Evolutionary conservation across 2,888 invertebrate species (phyloP).

Genomic region (Phengaris alcon): DNA sequence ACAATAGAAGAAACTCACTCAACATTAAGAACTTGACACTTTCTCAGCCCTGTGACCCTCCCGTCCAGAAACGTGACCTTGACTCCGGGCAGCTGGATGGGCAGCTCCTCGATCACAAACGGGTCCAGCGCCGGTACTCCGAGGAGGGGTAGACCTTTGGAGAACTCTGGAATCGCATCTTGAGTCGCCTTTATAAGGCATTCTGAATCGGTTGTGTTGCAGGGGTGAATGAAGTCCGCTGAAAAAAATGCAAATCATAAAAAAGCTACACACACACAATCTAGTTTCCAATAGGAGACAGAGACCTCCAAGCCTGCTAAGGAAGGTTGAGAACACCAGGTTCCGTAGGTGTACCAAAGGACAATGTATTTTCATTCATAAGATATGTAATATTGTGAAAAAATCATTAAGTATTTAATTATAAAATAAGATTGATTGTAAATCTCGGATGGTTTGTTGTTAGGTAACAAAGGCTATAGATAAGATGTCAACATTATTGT

Average conservation of each 20-base stretch:
- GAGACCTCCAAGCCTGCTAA: no score
- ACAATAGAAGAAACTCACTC: slow-evolving; percentile 57
- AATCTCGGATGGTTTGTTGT: no score
- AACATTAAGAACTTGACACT: slow-evolving; percentile 69
- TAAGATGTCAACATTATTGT: no score
- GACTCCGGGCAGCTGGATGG: slow-evolving; percentile 71
- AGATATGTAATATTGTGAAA: no score
- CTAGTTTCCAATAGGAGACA: no score
- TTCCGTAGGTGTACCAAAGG: no score
- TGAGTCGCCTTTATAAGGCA: slow-evolving; percentile 66
- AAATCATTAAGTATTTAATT: no score
- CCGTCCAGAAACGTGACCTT: slow-evolving; percentile 70
- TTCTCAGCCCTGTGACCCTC: slow-evolving; percentile 65
- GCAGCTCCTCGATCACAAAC: slow-evolving; percentile 65
- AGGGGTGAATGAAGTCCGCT: slow-evolving; percentile 71
- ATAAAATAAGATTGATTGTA: no score
- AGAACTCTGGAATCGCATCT: slow-evolving; percentile 67
- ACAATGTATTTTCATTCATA: no score
- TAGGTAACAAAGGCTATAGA: no score
- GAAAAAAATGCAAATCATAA: slow-evolving; percentile 38
- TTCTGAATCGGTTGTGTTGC: slow-evolving; percentile 64
- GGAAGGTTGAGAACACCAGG: no score
- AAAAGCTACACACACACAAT: no score
- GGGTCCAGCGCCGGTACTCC: slow-evolving; percentile 69
- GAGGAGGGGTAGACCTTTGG: slow-evolving; percentile 63